Evolutionary conservation across 2,113 vertebrate genomes (phyloP).

Genomic region (Megaptera novaeangliae): DNA sequence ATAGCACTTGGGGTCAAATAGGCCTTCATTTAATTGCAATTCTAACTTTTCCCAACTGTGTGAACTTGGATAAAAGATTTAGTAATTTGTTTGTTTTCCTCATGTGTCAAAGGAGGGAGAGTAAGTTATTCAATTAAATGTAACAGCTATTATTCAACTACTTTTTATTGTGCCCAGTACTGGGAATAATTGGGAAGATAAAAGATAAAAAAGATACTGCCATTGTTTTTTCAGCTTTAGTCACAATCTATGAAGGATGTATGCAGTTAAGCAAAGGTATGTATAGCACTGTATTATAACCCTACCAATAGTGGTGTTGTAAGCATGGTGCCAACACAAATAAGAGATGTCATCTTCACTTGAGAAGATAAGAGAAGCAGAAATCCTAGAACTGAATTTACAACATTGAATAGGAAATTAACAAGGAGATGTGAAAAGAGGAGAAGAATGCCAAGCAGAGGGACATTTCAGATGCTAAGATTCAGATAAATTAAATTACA

Average conservation of each 20-base stretch:
- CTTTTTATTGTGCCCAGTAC: not conserved
- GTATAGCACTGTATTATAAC: not conserved
- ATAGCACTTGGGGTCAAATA: not conserved
- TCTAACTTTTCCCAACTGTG: not conserved
- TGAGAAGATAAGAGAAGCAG: not conserved
- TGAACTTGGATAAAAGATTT: not conserved
- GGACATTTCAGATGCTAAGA: not conserved
- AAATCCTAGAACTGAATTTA: not conserved
- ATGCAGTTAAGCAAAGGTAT: not conserved
- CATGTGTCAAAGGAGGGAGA: not conserved
- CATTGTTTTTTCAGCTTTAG: not conserved
- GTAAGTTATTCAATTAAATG: not conserved
- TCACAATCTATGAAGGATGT: not conserved
- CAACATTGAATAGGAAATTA: not conserved
- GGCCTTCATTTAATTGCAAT: not conserved
- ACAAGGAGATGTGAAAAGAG: not conserved
- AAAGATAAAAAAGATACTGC: not conserved
- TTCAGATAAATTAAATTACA: not conserved
- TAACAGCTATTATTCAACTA: not conserved
- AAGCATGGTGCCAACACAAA: not conserved
- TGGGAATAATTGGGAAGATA: not conserved
- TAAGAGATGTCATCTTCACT: not conserved
- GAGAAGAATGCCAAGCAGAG: not conserved
- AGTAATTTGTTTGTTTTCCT: not conserved
- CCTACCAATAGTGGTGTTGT: not conserved